Conservation (phyloP, 2,113 vertebrate genomes). For the Notarius lentiginosus region DNA sequence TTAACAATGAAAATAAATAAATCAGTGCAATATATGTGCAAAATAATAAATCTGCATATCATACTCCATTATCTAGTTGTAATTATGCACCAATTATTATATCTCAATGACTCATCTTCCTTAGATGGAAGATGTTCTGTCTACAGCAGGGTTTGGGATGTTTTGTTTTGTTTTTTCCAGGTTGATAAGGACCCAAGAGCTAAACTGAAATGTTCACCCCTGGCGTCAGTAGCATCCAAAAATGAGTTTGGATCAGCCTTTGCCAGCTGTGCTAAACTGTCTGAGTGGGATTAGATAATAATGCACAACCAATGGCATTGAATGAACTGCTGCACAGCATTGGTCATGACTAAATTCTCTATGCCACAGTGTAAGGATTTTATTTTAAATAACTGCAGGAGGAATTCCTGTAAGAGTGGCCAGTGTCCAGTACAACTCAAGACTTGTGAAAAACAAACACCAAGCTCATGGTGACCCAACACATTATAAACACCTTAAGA, state of each 20-base stretch:
- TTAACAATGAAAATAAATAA: not conserved
- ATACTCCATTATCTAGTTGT: not conserved
- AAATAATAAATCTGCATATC: not conserved
- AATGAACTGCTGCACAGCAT: not conserved
- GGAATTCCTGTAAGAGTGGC: not conserved
- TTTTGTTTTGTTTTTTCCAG: not conserved
- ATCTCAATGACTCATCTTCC: not conserved
- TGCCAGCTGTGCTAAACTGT: slow-evolving; percentile 15
- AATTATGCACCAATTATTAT: not conserved
- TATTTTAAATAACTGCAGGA: not conserved
- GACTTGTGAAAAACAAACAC: not conserved
- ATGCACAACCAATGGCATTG: not conserved
- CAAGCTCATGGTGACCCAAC: not conserved
- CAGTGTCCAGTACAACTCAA: not conserved
- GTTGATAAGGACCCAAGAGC: not conserved
- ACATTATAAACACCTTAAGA: not conserved
- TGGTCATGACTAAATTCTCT: not conserved
- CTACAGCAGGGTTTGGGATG: not conserved
- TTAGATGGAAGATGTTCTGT: not conserved
- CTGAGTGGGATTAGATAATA: not conserved
- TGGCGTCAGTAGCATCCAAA: not conserved
- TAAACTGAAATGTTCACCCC: not conserved
- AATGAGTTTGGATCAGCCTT: slow-evolving; percentile 15
- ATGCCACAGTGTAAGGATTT: not conserved
- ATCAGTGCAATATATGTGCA: not conserved